Evolutionary conservation across 2,888 invertebrate species (phyloP).

Genomic region (Seladonia tumulorum): DNA sequence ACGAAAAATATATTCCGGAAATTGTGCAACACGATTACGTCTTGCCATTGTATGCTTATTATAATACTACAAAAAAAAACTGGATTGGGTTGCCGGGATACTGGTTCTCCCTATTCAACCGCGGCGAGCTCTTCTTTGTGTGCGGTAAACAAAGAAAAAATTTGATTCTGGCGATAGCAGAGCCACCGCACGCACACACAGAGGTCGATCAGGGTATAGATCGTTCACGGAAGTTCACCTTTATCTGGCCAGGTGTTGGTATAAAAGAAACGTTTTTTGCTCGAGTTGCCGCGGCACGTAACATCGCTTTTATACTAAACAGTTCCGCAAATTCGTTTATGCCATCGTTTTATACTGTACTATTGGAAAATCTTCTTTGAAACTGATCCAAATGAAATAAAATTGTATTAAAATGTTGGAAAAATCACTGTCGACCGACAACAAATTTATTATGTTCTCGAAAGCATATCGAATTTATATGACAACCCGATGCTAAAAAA

Average conservation of each 20-base stretch:
- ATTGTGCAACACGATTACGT: constrained; percentile 46
- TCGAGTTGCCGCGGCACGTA: neutral
- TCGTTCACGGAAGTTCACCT: constrained; percentile 37
- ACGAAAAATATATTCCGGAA: constrained; percentile 44
- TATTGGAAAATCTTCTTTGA: neutral
- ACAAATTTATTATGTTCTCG: neutral
- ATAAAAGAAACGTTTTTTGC: constrained; percentile 36
- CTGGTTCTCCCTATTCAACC: constrained; percentile 45
- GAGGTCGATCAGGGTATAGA: constrained; percentile 26
- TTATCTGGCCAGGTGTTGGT: constrained; percentile 24
- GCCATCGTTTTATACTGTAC: neutral
- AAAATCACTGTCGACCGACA: neutral
- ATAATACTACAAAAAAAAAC: constrained; percentile 42
- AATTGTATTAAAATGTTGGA: neutral
- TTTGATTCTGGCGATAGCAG: constrained; percentile 68
- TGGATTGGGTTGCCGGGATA: constrained; percentile 37
- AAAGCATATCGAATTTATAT: no score
- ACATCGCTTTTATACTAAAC: neutral
- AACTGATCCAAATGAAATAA: neutral
- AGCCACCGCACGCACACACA: constrained; percentile 50
- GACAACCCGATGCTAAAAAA: no score
- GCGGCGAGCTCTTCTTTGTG: constrained; percentile 67
- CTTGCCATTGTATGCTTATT: constrained; percentile 55
- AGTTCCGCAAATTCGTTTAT: neutral
- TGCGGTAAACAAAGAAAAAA: constrained; percentile 75